Evolutionary conservation across 2,888 invertebrate species (phyloP), one percentile per base, ranked within the genome.

Genomic region (Griposia aprilina): DNA sequence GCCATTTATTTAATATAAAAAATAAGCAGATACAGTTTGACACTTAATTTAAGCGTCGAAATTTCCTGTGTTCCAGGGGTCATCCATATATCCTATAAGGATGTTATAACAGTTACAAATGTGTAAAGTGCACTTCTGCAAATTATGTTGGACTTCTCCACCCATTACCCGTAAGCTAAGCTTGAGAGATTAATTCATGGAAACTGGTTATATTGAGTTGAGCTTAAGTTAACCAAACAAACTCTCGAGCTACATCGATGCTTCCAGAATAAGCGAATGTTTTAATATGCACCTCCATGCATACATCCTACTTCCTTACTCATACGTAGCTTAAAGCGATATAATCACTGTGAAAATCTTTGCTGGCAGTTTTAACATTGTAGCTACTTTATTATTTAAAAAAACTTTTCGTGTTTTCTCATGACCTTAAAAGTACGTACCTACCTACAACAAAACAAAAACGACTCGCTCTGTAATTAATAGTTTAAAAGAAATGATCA

Each of bases 191-290:
- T 57, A 55, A 8, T 57, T 57, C 17, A 57, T 48, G 17, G 20
- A 11, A 65, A 57, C 11, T 50, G 17, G 0, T 7, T 26, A 48
- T 3, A 26, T 36, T 30, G 3, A 68, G 30, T 23, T 23, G 15
- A 48, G 30, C 50, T 52, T 52, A 30, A 30, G 55, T 63, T 26
- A 57, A 36, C 36, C 26, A 77, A 76, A 57, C 63, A 65, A 65
- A 57, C 36, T 65, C 10, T 57, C 10, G 26, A 78, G 36, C 26
- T 26, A 78, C 63, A 50, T 48, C 78, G 26, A 78, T 11, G 65
- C 57, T 78, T 26, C 5, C 57, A 65, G 76, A 66, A 77, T 59
- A 78, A 76, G 36, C 36, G 23, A 78, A 65, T 36, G 57, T 57
- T 77, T 76, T 55, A 77, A 48, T 76, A 76, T 55, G 76, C 55